Percentiles rank a stretch among this genome's conserved stretches.
Conservation (phyloP, 2,888 invertebrate genomes). For the Seira musarum region DNA sequence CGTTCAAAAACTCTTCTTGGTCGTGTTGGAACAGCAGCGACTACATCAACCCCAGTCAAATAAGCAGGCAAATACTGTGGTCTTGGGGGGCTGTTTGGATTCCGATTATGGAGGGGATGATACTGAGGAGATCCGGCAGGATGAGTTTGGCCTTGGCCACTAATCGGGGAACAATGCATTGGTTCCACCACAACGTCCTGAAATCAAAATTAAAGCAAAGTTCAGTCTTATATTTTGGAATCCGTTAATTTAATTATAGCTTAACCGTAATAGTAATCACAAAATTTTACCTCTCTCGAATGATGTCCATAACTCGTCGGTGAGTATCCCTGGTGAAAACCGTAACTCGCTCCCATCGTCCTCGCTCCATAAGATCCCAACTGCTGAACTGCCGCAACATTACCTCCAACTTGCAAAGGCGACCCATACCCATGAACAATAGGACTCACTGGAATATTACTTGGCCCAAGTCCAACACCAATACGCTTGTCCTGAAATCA, state of each 20-base stretch:
- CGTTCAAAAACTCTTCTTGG: slow-evolving; percentile 38
- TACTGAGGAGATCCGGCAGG: slow-evolving; percentile 8
- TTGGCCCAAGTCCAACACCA: too few relatives aligned
- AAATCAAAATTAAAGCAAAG: slow-evolving; percentile 16
- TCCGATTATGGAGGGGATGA: slow-evolving; percentile 15
- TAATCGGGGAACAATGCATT: slow-evolving; percentile 48
- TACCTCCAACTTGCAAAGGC: not conserved
- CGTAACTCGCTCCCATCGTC: slow-evolving; percentile 14
- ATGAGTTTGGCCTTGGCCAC: slow-evolving; percentile 15
- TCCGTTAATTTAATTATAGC: not conserved
- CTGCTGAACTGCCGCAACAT: too few relatives aligned
- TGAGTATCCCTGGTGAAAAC: slow-evolving; percentile 4
- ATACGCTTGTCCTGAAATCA: slow-evolving; percentile 16
- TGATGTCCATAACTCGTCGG: slow-evolving; percentile 12
- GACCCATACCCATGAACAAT: slow-evolving; percentile 15
- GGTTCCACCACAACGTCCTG: slow-evolving; percentile 43
- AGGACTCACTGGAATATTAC: slow-evolving; percentile 5
- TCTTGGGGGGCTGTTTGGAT: slow-evolving; percentile 30
- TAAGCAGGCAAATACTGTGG: slow-evolving; percentile 30
- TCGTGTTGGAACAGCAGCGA: slow-evolving; percentile 26
- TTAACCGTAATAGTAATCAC: too few relatives aligned
- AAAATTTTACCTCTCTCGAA: slow-evolving; percentile 23
- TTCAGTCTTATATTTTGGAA: not conserved
- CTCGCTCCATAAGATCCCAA: slow-evolving; percentile 25
- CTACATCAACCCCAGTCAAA: slow-evolving; percentile 39